Evolutionary conservation across 2,888 invertebrate species (phyloP).

Genomic region (Blera fallax): DNA sequence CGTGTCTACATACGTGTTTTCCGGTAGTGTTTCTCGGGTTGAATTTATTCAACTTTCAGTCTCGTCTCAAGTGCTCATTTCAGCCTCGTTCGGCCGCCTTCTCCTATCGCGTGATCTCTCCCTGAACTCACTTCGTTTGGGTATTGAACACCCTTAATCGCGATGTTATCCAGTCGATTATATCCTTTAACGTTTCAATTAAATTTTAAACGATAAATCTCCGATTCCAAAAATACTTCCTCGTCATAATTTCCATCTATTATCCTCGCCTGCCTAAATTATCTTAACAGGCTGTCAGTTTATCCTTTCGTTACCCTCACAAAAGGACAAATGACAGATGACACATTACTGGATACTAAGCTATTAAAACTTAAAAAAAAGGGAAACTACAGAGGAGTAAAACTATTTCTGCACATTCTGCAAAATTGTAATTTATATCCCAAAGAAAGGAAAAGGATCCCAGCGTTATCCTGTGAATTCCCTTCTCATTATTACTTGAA

Average conservation of each 20-base stretch:
- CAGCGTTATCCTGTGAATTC: neutral
- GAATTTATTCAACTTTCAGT: no score
- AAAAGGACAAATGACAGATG: neutral
- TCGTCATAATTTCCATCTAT: neutral
- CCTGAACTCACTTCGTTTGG: neutral
- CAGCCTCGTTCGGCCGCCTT: neutral
- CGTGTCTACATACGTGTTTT: no score
- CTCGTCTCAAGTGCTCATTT: no score
- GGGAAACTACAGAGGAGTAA: neutral
- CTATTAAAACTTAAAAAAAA: neutral
- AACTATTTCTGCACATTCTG: neutral
- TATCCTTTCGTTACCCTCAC: neutral
- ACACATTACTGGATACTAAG: neutral
- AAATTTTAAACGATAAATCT: neutral
- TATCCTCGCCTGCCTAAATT: neutral
- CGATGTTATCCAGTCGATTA: neutral
- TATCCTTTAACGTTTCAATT: no score
- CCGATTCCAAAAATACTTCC: no score
- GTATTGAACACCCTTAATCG: neutral
- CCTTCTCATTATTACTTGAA: neutral
- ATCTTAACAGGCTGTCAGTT: neutral
- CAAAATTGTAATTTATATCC: neutral
- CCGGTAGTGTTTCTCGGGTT: no score
- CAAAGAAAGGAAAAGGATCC: neutral
- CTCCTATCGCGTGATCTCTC: neutral